A percentile compares a stretch with the other conserved stretches of the same genome.
phyloP scores from a whole-genome alignment of 2,797 vertebrate genomes.

The Chelon auratus region DNA sequence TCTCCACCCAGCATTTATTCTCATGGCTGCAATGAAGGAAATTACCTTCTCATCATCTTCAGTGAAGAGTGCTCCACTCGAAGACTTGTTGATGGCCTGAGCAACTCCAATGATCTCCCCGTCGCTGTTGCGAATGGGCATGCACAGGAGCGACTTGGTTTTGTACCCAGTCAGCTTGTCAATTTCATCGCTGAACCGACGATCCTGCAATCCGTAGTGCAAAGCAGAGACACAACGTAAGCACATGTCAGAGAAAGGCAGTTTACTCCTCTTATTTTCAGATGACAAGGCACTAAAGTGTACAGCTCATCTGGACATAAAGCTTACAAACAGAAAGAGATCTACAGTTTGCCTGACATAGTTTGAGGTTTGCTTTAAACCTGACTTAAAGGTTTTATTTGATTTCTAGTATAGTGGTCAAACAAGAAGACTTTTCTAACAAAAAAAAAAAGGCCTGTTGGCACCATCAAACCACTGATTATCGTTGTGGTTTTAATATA shows the following conservation, averaged over 20 bases:
- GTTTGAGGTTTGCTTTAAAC: background rate
- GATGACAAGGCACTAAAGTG: constrained; percentile 13
- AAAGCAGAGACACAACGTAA: constrained; percentile 35
- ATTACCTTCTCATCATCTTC: constrained; percentile 95
- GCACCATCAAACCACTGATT: background rate
- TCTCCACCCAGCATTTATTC: background rate
- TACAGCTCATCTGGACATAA: constrained; percentile 2
- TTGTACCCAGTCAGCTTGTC: constrained; percentile 99
- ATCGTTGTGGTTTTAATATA: background rate
- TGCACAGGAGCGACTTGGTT: constrained; percentile 96
- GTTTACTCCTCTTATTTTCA: constrained; percentile 11
- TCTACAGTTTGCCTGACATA: background rate
- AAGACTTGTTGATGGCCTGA: constrained; percentile 97
- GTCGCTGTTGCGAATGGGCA: constrained; percentile 97
- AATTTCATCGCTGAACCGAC: constrained; percentile 98
- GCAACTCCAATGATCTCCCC: constrained; percentile 97
- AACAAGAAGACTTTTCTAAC: background rate
- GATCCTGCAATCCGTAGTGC: constrained; percentile 85
- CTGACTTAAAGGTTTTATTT: too few relatives aligned
- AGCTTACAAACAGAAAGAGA: background rate
- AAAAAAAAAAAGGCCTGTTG: background rate
- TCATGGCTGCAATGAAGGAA: constrained; percentile 8
- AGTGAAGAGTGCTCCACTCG: constrained; percentile 91
- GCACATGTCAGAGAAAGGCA: constrained; percentile 12
- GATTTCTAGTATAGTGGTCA: background rate